These are phyloP conservation scores for Hystrix brachyura DNA, from an alignment of 2,113 vertebrate genomes.

Conservation along the genomic window DNA sequence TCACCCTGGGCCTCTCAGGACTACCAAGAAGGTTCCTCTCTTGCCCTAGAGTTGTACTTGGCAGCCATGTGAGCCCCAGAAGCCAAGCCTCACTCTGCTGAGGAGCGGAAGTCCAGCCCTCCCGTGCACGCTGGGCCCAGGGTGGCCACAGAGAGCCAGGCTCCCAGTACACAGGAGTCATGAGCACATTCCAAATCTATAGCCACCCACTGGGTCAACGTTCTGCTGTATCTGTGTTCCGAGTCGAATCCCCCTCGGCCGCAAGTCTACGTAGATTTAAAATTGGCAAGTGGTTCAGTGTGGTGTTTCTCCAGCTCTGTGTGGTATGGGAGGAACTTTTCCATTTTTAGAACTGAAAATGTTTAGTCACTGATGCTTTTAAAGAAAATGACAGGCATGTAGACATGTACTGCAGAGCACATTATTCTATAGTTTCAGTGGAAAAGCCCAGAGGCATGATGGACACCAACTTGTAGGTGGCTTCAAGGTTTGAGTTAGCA, in stretches of 20 bases:
- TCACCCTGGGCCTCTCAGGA: neutral
- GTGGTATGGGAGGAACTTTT: slow-evolving; percentile 74
- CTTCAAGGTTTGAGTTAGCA: fast-evolving
- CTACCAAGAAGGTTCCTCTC: neutral
- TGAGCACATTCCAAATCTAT: neutral
- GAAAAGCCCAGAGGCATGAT: neutral
- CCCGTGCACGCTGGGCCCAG: fast-evolving
- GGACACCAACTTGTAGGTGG: fast-evolving
- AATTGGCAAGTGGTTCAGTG: neutral
- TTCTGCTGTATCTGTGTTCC: fast-evolving
- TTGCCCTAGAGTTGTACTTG: neutral
- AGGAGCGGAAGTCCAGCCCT: neutral
- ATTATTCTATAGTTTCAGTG: fast-evolving
- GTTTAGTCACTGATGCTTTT: slow-evolving; percentile 84
- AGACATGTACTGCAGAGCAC: neutral
- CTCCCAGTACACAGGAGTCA: neutral
- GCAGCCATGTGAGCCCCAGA: neutral
- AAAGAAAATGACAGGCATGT: slow-evolving; percentile 78
- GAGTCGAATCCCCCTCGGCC: neutral
- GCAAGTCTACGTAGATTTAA: neutral
- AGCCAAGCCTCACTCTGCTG: neutral
- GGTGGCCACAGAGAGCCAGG: neutral
- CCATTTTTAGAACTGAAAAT: slow-evolving; percentile 84
- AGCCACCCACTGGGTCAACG: slow-evolving; percentile 34
- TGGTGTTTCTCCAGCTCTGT: slow-evolving; percentile 60